A percentile compares a stretch with the other conserved stretches of the same genome.
Conservation (phyloP, 2,888 invertebrate species). For the Cryptus armator region DNA sequence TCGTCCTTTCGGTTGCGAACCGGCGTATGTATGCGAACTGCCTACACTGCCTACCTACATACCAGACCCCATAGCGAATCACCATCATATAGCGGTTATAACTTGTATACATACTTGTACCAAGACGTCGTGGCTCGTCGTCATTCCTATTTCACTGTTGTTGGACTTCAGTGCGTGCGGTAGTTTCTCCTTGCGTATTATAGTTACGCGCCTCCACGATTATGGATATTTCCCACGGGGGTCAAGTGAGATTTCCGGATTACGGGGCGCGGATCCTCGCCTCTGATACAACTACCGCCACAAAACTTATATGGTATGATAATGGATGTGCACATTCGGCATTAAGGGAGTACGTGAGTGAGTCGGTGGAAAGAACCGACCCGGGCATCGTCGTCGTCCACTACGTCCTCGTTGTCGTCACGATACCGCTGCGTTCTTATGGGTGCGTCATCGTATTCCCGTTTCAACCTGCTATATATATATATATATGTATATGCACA, state of each 20-base stretch:
- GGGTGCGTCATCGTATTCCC: slow-evolving; percentile 75
- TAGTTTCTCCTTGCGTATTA: slow-evolving; percentile 79
- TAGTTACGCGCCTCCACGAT: slow-evolving; percentile 66
- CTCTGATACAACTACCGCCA: slow-evolving; percentile 77
- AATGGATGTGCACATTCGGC: slow-evolving; percentile 80
- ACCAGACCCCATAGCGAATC: slow-evolving; percentile 44
- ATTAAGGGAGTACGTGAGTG: slow-evolving; percentile 83
- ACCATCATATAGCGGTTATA: slow-evolving; percentile 36
- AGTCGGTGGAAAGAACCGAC: slow-evolving; percentile 16
- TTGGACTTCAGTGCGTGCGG: slow-evolving; percentile 72
- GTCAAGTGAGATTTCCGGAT: slow-evolving; percentile 80
- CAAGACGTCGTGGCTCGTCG: slow-evolving; percentile 32
- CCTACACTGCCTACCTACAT: slow-evolving; percentile 30
- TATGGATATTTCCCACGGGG: slow-evolving; percentile 66
- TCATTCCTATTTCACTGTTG: slow-evolving; percentile 44
- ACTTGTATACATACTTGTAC: slow-evolving; percentile 38
- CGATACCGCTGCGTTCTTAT: slow-evolving; percentile 72
- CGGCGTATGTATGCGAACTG: slow-evolving; percentile 26
- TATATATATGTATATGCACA: no score
- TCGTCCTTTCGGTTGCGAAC: slow-evolving; percentile 62
- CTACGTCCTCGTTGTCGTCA: slow-evolving; percentile 26
- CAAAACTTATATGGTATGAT: slow-evolving; percentile 82
- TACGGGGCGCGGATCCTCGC: slow-evolving; percentile 77
- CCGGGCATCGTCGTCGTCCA: slow-evolving; percentile 9
- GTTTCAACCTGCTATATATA: slow-evolving; percentile 27